Percentiles rank a stretch among this genome's conserved stretches.
These are phyloP conservation scores for Rhinolophus sinicus DNA, from an alignment of 2,113 vertebrate genomes.

Conservation along the genomic window DNA sequence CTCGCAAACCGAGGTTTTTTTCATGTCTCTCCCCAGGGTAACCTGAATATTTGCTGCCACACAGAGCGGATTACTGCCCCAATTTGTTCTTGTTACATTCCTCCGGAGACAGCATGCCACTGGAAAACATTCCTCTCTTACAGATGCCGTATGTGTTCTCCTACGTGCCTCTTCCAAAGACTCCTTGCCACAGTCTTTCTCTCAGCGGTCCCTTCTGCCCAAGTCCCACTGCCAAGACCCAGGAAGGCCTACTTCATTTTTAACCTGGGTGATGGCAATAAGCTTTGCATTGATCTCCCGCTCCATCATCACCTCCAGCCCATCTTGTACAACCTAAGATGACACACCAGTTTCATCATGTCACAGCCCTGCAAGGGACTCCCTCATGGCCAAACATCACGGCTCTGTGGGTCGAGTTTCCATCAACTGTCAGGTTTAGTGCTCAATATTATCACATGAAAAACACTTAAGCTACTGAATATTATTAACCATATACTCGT, in stretches of 20 bases:
- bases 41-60: slow-evolving; percentile 43
- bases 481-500: neutral
- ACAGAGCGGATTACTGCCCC: slow-evolving; percentile 2
- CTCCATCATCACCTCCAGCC: neutral
- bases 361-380: neutral
- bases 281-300: neutral
- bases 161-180: neutral
- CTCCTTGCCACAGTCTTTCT: neutral
- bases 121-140: slow-evolving; percentile 7
- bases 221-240: neutral
- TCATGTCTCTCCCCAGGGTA: slow-evolving; percentile 24
- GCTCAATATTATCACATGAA: neutral
- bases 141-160: neutral
- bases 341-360: neutral
- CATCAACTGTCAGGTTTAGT: neutral
- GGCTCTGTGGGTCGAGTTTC: neutral
- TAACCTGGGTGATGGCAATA: neutral
- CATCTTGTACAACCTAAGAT: neutral
- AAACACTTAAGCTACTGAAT: neutral
- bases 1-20: neutral
- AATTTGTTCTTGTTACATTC: slow-evolving; percentile 56
- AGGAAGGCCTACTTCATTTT: neutral
- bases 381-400: neutral
- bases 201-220: neutral
- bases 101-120: slow-evolving; percentile 4